A percentile compares a stretch with the other conserved stretches of the same genome.
phyloP scores from a whole-genome alignment of 2,113 vertebrate genomes.

The Istiophorus platypterus region DNA sequence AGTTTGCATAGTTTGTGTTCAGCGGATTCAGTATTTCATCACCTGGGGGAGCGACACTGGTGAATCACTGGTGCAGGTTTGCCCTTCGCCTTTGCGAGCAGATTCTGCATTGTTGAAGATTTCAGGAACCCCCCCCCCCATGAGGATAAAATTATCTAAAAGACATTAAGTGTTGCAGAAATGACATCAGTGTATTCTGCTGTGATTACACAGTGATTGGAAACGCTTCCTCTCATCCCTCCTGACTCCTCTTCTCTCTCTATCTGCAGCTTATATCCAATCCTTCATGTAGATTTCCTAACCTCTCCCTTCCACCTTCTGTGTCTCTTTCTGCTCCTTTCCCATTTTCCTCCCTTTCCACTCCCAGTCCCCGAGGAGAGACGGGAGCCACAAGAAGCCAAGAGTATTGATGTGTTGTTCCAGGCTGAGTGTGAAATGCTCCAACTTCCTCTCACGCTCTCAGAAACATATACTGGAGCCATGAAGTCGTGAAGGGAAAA shows the following conservation, averaged over 20 bases:
- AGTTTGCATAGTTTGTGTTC: not conserved
- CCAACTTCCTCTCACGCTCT: slow-evolving; percentile 67
- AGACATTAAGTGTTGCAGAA: not conserved
- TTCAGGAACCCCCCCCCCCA: not conserved
- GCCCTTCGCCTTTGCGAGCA: too few species aligned
- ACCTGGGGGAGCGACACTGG: too few species aligned
- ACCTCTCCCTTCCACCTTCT: not conserved
- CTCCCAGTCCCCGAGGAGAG: slow-evolving; percentile 47
- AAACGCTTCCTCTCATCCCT: slow-evolving; percentile 6
- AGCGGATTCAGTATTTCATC: too few species aligned
- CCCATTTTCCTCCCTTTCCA: slow-evolving; percentile 42
- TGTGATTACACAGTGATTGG: not conserved
- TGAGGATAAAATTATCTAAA: not conserved
- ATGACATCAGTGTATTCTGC: slow-evolving; percentile 2
- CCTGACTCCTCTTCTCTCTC: not conserved
- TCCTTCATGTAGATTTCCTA: slow-evolving; percentile 8
- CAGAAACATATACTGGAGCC: slow-evolving; percentile 44
- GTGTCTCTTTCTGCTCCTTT: slow-evolving; percentile 4
- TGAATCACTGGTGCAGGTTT: too few species aligned
- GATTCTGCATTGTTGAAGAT: too few species aligned
- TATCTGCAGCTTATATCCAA: not conserved
- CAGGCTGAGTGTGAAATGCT: slow-evolving; percentile 49
- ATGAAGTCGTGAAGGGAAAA: slow-evolving; percentile 38
- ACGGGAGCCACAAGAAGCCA: slow-evolving; percentile 46
- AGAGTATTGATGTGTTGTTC: slow-evolving; percentile 53